These are phyloP conservation scores for Suricata suricatta DNA, from an alignment of 2,113 vertebrate genomes.

Conservation along the genomic window DNA sequence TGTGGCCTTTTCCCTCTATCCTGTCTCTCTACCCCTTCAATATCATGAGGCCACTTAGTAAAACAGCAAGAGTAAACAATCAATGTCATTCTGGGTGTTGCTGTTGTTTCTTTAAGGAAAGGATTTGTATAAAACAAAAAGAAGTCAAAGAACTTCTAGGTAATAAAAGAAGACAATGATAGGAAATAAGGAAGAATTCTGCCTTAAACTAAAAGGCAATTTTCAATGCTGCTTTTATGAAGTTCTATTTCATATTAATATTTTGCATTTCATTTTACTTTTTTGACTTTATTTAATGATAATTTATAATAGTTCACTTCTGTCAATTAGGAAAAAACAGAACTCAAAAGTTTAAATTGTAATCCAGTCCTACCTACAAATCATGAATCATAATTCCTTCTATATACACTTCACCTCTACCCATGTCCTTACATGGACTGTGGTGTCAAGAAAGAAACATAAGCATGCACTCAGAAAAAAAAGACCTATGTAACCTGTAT, in stretches of 20 bases:
- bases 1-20: neutral
- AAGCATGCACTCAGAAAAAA: neutral
- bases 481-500: neutral
- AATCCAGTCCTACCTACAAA: neutral
- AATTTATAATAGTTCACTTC: neutral
- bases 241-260: neutral
- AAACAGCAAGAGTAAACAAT: neutral
- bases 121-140: neutral
- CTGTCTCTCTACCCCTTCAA: neutral
- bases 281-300: neutral
- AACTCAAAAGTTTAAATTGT: neutral
- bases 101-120: neutral
- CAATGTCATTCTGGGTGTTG: neutral
- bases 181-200: neutral
- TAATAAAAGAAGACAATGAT: neutral
- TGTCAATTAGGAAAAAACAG: neutral
- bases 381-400: neutral
- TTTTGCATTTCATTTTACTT: neutral
- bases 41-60: neutral
- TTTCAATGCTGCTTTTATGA: neutral
- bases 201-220: neutral
- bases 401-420: neutral
- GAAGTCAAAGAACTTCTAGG: neutral
- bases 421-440: neutral
- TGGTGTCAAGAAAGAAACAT: neutral